Base-by-base conservation (phyloP, 2,113 vertebrate species). In the Scatophagus argus region DNA sequence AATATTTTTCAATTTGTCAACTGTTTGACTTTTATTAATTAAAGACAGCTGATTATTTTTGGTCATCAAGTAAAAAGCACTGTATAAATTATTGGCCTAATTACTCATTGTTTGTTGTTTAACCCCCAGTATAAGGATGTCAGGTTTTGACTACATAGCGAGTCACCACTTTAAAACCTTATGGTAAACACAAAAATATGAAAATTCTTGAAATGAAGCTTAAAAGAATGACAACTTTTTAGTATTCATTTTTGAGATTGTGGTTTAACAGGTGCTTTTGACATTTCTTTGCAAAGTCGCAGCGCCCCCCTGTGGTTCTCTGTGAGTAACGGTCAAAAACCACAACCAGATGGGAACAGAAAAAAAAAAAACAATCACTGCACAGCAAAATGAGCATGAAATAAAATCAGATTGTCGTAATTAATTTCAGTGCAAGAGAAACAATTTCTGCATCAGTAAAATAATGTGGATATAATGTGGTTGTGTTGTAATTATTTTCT, bases 251-350 rank as follows among this genome's bases (percentile, higher is more conserved):
- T 27, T 19, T n/a, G 43, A 9, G 16, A 14, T 2, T 5, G n/a
- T 17, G 25, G 44, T 65, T 70, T 21, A 77, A 11, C 67, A 82
- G 75, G 34, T 65, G 71, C 62, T 43, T 52, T 69, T n/a, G 5
- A 34, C 2, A 54, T 32, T 51, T 76, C 6, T 85, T 17, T 41
- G 34, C 32, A 34, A 17, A 10, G 23, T 69, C 29, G 9, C 36
- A 83, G 74, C 82, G 71, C 85, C 83, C 49, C 41, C 84, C 0
- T 44, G 84, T 79, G 90, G 89, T 31, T 32, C 5, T 7, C 0
- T 11, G 0, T 12, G 3, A 16, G 71, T 39, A 72, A 55, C 7
- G n/a, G 2, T 2, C 13, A 3, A 27, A 13, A 23, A n/a, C n/a
- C 11, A 62, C 4, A 36, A 47, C n/a, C 23, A 16, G 12, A 31